These are phyloP conservation scores for Zophobas atratus DNA, from an alignment of 1,140 invertebrate genomes.

Conservation along the genomic window DNA sequence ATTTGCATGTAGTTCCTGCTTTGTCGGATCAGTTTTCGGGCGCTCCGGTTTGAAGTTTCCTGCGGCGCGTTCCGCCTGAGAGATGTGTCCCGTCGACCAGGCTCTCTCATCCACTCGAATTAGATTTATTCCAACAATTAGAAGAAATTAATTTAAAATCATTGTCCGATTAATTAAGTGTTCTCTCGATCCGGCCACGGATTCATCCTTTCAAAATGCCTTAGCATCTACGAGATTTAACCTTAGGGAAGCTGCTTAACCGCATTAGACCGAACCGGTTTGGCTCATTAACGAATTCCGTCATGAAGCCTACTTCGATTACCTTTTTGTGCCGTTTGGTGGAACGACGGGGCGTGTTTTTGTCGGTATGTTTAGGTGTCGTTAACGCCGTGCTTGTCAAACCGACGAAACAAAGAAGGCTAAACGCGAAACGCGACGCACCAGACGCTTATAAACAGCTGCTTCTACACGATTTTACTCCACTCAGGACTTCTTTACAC, in stretches of 20 bases:
- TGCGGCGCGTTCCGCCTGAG: neutral
- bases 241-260: slow-evolving; percentile 49
- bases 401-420: slow-evolving; percentile 41
- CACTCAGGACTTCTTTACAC: slow-evolving; percentile 33
- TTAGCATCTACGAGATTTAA: slow-evolving; percentile 12
- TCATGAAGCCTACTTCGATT: slow-evolving; percentile 53
- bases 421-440: slow-evolving; percentile 21
- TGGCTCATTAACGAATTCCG: slow-evolving; percentile 54
- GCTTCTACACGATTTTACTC: slow-evolving; percentile 45
- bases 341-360: slow-evolving; percentile 44
- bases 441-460: slow-evolving; percentile 40
- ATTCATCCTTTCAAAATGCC: slow-evolving; percentile 2
- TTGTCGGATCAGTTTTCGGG: slow-evolving; percentile 13
- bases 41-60: neutral
- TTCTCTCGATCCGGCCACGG: neutral
- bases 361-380: slow-evolving; percentile 48
- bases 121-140: neutral
- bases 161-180: slow-evolving; percentile 19
- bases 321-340: slow-evolving; percentile 49
- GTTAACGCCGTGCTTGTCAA: slow-evolving; percentile 50
- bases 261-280: slow-evolving; percentile 49
- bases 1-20: slow-evolving; percentile 4
- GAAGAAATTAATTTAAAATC: slow-evolving; percentile 19
- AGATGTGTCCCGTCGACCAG: neutral
- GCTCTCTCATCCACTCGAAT: neutral